These are phyloP conservation scores for Tribolium madens DNA, from an alignment of 1,140 invertebrate species.

Conservation along the genomic window DNA sequence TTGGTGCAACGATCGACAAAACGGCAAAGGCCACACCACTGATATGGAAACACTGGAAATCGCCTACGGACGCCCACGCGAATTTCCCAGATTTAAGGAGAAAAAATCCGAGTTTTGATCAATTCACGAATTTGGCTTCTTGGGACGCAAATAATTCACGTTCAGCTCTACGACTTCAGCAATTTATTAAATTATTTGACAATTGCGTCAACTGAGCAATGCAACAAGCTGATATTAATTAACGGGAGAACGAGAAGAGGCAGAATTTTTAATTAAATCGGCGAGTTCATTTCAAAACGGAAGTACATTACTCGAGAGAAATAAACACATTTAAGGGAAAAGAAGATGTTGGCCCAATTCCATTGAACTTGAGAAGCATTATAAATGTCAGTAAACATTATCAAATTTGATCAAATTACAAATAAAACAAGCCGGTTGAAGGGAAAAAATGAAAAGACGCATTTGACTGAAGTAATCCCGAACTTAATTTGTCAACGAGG, in stretches of 20 bases:
- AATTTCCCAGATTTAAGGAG: neutral
- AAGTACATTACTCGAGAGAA: neutral
- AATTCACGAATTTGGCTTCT: neutral
- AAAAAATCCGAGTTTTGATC: neutral
- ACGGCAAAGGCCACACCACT: slow-evolving; percentile 1
- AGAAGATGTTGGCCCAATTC: slow-evolving; percentile 3
- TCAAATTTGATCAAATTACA: slow-evolving; percentile 11
- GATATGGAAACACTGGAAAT: slow-evolving; percentile 39
- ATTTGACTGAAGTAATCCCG: neutral
- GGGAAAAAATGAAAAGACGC: neutral
- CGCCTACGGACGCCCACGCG: slow-evolving; percentile 31
- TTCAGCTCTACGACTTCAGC: no score
- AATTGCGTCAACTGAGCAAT: neutral
- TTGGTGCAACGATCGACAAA: slow-evolving; percentile 37
- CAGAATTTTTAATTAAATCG: slow-evolving; percentile 1
- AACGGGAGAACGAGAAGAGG: neutral
- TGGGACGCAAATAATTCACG: no score
- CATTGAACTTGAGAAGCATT: slow-evolving; percentile 13
- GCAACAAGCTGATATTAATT: neutral
- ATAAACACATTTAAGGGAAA: neutral
- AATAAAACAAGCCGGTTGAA: neutral
- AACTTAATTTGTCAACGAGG: slow-evolving; percentile 6
- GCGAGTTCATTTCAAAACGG: neutral
- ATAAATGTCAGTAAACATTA: slow-evolving; percentile 22
- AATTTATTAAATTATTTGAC: neutral